Base-by-base conservation (phyloP, 1,140 invertebrate species). In the Lasioglossum albipes region DNA sequence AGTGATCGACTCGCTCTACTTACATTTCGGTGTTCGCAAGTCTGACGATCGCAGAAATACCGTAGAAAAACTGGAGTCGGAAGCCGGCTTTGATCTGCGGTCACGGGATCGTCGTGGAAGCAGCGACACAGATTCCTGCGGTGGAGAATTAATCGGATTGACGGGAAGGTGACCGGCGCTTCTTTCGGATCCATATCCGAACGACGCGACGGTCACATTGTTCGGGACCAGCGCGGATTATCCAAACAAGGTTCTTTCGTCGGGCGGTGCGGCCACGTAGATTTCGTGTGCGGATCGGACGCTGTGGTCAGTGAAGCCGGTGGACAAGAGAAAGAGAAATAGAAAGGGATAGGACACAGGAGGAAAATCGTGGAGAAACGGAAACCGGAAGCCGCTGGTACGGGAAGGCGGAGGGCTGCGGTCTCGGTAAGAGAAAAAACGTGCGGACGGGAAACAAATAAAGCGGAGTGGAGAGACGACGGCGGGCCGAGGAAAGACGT, bases 61-160 rank as follows among this genome's bases (percentile, higher is more conserved):
- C 18, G 2, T n/a, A 36, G 57, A 1, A 59, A 59, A 59, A 2
- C 57, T 9, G 7, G 18, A 59, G 45, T 49, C 52, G 52, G 16
- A 54, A 54, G 52, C 52, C 16, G 18, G 16, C 52, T 18, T 16
- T 6, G 27, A 65, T 20, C 62, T 16, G 27, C 27, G 27, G 31
- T 31, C 31, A 41, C 27, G 7, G 13, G 31, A 54, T 61, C 62
- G 41, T 27, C 31, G 70, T 20, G 49, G 27, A 18, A 20, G 66
- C 52, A 27, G 66, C 52, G 41, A 71, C 16, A 31, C 59, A 62
- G 59, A 82, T 72, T 75, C 61, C 61, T 36, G 41, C 12, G 66
- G 18, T 13, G 54, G 42, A 22, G 71, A 75, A 80, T 76, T 70
- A 81, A 81, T 77, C 74, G 79, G 74, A 77, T 76, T 54, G 72